Percentiles rank a stretch among this genome's conserved stretches.
These are phyloP conservation scores for Polyommatus iphigenia DNA, from an alignment of 2,888 invertebrate species.

Conservation along the genomic window DNA sequence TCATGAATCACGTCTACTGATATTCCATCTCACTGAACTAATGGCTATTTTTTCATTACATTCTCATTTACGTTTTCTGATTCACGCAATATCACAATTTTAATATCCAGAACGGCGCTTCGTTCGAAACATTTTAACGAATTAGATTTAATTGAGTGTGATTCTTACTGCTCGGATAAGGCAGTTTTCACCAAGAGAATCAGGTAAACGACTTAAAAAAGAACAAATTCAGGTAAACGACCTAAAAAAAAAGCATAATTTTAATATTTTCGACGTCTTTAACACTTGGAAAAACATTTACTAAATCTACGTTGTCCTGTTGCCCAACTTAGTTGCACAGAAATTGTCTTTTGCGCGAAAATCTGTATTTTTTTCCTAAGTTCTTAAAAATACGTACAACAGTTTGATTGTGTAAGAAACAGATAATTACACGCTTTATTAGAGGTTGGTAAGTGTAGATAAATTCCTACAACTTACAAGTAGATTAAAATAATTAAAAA, in stretches of 20 bases:
- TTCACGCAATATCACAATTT: slow-evolving; percentile 68
- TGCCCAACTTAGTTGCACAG: too few relatives aligned
- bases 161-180: background rate
- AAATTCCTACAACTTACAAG: too few relatives aligned
- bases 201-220: background rate
- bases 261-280: background rate
- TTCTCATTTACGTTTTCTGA: slow-evolving; percentile 64
- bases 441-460: too few relatives aligned
- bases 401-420: too few relatives aligned
- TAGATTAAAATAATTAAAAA: too few relatives aligned
- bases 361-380: too few relatives aligned
- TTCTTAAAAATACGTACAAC: too few relatives aligned
- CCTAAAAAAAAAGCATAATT: background rate
- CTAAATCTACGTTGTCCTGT: background rate
- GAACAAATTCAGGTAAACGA: background rate
- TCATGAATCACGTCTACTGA: slow-evolving; percentile 64
- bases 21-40: slow-evolving; percentile 67
- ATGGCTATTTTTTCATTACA: slow-evolving; percentile 62
- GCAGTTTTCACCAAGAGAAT: background rate
- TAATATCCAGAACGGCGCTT: slow-evolving; percentile 45
- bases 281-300: background rate
- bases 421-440: too few relatives aligned
- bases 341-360: too few relatives aligned
- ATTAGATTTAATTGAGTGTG: background rate
- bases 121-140: background rate